Evolutionary conservation across 2,113 vertebrate species (phyloP).

Genomic region (Catharus fuscescens): DNA sequence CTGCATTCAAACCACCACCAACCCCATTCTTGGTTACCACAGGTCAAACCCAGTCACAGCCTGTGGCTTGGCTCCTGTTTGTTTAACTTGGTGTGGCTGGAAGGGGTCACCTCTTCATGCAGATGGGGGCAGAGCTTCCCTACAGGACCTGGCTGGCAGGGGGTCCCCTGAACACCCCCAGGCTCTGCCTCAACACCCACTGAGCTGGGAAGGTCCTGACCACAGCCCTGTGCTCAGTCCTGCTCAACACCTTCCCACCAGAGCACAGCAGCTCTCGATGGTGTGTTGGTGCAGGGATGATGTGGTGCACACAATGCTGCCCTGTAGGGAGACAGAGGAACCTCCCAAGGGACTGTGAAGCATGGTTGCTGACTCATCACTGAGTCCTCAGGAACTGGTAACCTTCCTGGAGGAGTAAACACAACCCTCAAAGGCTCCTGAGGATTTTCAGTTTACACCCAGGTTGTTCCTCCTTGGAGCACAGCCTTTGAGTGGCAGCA

Average conservation of each 20-base stretch:
- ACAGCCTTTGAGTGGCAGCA: accelerated
- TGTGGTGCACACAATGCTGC: accelerated
- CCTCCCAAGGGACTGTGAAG: not conserved
- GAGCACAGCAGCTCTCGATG: accelerated
- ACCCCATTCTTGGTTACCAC: not conserved
- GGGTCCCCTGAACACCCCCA: not conserved
- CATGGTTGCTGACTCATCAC: not conserved
- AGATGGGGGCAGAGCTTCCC: not conserved
- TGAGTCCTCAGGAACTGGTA: not conserved
- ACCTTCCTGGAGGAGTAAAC: not conserved
- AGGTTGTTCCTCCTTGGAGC: not conserved
- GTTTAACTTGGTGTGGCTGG: not conserved
- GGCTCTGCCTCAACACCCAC: not conserved
- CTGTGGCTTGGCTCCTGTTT: not conserved
- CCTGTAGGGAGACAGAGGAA: not conserved
- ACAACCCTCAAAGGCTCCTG: not conserved
- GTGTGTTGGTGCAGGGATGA: not conserved
- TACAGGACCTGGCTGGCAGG: not conserved
- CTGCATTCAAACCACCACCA: not conserved
- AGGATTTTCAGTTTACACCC: not conserved
- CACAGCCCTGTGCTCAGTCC: not conserved
- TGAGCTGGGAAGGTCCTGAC: not conserved
- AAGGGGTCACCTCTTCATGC: not conserved
- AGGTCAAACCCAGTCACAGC: not conserved
- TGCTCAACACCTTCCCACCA: accelerated